Base-by-base conservation (phyloP, 2,113 vertebrate species). In the Empidonax traillii region DNA sequence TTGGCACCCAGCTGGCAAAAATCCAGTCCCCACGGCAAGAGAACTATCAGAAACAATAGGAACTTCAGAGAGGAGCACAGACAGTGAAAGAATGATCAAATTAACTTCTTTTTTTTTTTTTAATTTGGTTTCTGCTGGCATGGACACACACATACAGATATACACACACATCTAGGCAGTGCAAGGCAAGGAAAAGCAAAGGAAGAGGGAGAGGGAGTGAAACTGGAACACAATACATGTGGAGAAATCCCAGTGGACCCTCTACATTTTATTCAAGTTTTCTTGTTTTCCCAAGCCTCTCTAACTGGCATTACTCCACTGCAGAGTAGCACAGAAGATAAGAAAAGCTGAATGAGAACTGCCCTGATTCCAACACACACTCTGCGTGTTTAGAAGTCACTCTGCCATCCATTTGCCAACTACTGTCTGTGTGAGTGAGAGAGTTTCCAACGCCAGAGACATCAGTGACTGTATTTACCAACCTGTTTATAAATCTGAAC, bases 1-100 rank as follows among this genome's bases (percentile, higher is more conserved):
- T 95, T 96, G 91, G 96, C 77, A 94, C 67, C 74, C 51, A 75
- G 84, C 85, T 96, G 96, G 88, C 96, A 93, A 89, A 87, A 89
- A 82, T 93, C 80, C 93, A 97, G 59, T 65, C 89, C 80, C 82
- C 80, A 85, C 3, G 4, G 88, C 96, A 96, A 74, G 51, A 90
- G 41, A 96, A 59, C 72, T 65, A 93, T 90, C 75, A 88, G 83
- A 95, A 94, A 95, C 87, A 95, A 95, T 72, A 56, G 35, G 72
- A 93, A 71, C 89, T 81, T 96, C 85, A 88, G 86, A 94, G 52
- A 73, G 46, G 68, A 96, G 51, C 77, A 94, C 49, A 94, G 81
- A 72, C 43, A 93, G 75, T 46, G 63, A 85, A 91, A 95, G 71
- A 92, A 89, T 52, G 16, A 95, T 89, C 89, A 97, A 91, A 92